phyloP scores from a whole-genome alignment of 2,797 vertebrate species.

The Syngnathus rostellatus region DNA sequence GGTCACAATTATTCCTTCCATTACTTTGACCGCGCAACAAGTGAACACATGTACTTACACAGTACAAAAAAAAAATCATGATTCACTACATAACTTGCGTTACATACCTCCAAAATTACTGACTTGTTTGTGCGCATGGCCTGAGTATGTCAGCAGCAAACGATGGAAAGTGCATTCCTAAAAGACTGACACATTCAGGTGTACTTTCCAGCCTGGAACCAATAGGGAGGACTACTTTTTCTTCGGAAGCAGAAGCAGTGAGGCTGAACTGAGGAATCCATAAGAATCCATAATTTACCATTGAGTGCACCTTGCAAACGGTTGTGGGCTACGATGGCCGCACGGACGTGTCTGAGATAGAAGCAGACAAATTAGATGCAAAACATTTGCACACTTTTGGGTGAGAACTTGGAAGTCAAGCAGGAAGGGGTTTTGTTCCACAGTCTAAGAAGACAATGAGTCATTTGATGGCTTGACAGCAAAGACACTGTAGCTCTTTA shows the following conservation, averaged over 20 bases:
- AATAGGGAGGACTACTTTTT: conserved; percentile 14
- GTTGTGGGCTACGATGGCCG: conserved; percentile 47
- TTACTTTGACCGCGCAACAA: conserved; percentile 51
- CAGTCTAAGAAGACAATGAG: neutral
- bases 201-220: conserved; percentile 45
- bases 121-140: conserved; percentile 41
- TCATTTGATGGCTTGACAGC: neutral
- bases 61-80: neutral
- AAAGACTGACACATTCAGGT: conserved; percentile 36
- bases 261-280: conserved; percentile 6
- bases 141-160: conserved; percentile 48
- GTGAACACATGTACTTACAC: conserved; percentile 48
- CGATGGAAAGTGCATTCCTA: conserved; percentile 41
- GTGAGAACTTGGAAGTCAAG: neutral
- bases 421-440: neutral
- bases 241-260: no score
- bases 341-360: conserved; percentile 74
- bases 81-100: neutral
- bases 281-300: conserved; percentile 61
- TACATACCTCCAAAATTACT: conserved; percentile 21
- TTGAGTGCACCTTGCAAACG: conserved; percentile 41
- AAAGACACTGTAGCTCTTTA: neutral
- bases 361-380: conserved; percentile 78
- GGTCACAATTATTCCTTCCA: conserved; percentile 37
- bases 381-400: conserved; percentile 37